Evolutionary conservation across 2,888 invertebrate species (phyloP), one percentile per base, ranked within the genome.

Genomic region (Eupithecia tripunctaria): DNA sequence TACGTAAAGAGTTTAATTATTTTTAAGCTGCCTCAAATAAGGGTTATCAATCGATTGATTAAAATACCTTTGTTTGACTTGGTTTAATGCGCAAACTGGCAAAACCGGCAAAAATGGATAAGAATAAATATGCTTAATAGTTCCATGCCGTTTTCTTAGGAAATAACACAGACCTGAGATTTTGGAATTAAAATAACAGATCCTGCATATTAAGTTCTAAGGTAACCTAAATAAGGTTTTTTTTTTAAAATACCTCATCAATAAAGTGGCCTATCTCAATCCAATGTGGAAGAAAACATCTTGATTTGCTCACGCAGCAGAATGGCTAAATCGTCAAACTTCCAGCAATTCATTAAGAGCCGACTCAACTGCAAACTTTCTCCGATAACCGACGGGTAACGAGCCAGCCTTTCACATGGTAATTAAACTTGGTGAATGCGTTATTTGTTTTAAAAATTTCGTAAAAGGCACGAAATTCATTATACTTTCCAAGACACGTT

Each of bases 331-430:
- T 62, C 62, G 32, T 36, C n/a, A 36, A 63, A 63, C 62, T 63
- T 63, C 32, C 62, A 32, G 32, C 29, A 56, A 56, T 56, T 32
- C 32, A 32, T 32, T 32, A 63, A 63, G 36, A 36, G 62, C 12
- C 32, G 21, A n/a, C 29, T 32, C 10, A 63, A 63, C 36, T 2
- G 18, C 66, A 64, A 78, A 81, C 81, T 81, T 76, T 75, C 79
- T 78, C 70, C 67, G 67, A 75, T 74, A 64, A 62, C 15, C 66
- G 41, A 69, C 69, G 67, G 56, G 66, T 74, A 74, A 74, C 69
- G 71, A 74, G 63, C 65, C 56, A 56, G 47, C 74, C 74, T 74
- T 74, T 74, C 74, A 74, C 74, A 63, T 60, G 63, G 67, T 67
- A 59, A 70, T 71, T 67, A 63, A 67, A 69, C 56, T 56, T n/a